Conservation (phyloP, 1,140 invertebrate species). For the Patella vulgata region DNA sequence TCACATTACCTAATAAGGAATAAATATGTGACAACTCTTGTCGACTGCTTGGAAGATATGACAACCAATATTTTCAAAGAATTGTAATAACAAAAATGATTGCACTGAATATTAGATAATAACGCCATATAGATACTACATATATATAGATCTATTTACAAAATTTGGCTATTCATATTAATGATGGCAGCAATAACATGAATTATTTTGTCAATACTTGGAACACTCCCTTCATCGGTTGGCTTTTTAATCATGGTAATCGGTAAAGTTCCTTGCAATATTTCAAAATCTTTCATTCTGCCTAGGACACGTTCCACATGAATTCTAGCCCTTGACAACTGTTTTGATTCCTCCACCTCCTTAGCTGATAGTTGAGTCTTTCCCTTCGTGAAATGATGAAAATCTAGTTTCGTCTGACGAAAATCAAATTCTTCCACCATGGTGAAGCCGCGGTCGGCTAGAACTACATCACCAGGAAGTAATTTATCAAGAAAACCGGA, state of each 20-base stretch:
- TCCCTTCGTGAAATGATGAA: too few species aligned
- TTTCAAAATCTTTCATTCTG: constrained; percentile 4
- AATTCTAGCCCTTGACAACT: constrained; percentile 25
- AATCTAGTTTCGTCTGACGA: too few species aligned
- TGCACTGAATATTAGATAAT: too few species aligned
- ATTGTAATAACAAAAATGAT: too few species aligned
- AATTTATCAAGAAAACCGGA: constrained; percentile 61
- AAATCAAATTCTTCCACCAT: not conserved
- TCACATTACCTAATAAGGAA: too few species aligned
- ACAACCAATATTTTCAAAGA: too few species aligned
- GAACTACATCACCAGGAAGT: constrained; percentile 59
- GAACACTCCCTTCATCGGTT: too few species aligned
- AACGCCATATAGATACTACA: too few species aligned
- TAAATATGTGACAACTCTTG: too few species aligned
- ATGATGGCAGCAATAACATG: constrained; percentile 2
- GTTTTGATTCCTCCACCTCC: constrained; percentile 11
- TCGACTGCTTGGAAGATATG: too few species aligned
- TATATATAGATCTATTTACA: too few species aligned
- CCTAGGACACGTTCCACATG: constrained; percentile 27
- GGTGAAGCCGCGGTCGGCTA: constrained; percentile 66
- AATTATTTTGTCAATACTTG: constrained; percentile 9
- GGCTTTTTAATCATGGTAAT: constrained; percentile 6
- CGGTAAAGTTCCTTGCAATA: constrained; percentile 7
- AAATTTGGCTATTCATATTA: constrained; percentile 1
- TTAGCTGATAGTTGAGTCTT: constrained; percentile 6